Percentiles rank a stretch among this genome's conserved stretches.
phyloP scores from a whole-genome alignment of 2,888 invertebrate genomes.

The Aphidius colemani region DNA sequence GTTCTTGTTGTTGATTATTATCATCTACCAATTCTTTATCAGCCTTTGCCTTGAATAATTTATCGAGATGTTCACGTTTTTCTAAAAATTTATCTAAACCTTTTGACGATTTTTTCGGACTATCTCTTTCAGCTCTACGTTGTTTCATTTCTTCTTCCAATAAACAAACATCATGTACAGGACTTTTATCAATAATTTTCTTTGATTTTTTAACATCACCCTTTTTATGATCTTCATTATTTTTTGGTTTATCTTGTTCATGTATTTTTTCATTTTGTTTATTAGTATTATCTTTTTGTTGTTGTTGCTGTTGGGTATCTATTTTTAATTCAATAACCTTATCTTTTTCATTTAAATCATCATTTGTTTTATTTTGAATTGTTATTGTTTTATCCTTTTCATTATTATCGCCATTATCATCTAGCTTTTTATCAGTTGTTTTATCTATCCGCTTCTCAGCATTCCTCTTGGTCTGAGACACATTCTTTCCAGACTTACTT shows the following conservation, averaged over 20 bases:
- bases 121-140: constrained; percentile 61
- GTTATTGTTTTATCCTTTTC: constrained; percentile 20
- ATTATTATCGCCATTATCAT: constrained; percentile 34
- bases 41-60: constrained; percentile 48
- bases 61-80: constrained; percentile 62
- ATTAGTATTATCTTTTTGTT: constrained; percentile 16
- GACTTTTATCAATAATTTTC: constrained; percentile 44
- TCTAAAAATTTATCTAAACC: constrained; percentile 66
- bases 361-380: constrained; percentile 2
- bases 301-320: constrained; percentile 13
- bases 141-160: constrained; percentile 58
- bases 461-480: constrained; percentile 51
- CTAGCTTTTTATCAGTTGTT: constrained; percentile 48
- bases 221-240: constrained; percentile 16
- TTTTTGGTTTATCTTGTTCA: too few relatives aligned
- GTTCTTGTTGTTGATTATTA: constrained; percentile 23
- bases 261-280: constrained; percentile 6
- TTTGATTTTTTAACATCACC: constrained; percentile 46
- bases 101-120: constrained; percentile 66
- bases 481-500: constrained; percentile 53
- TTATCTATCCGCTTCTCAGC: too few relatives aligned
- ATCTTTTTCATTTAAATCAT: constrained; percentile 28
- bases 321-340: constrained; percentile 28
- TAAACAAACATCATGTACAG: constrained; percentile 46
- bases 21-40: constrained; percentile 32